Evolutionary conservation across 2,797 vertebrate species (phyloP).

Genomic region (Helostoma temminkii): DNA sequence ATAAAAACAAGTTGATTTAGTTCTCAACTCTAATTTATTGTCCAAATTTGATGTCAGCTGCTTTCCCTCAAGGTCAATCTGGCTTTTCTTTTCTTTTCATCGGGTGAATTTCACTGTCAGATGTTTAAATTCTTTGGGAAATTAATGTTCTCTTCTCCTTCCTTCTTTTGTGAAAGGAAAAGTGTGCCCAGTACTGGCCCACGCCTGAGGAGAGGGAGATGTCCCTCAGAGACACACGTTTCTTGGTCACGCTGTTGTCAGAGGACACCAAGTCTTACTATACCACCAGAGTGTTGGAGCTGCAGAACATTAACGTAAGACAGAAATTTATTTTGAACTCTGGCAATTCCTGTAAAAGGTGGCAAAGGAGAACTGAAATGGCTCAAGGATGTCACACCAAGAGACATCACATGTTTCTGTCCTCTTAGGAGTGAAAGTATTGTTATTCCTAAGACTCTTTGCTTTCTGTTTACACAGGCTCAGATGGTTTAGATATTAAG

Average conservation of each 20-base stretch:
- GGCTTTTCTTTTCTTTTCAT: constrained; percentile 1
- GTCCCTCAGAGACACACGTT: constrained; percentile 92
- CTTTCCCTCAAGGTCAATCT: neutral
- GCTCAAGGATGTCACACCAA: neutral
- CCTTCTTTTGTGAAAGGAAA: constrained; percentile 84
- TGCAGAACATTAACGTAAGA: constrained; percentile 90
- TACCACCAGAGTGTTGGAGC: constrained; percentile 92
- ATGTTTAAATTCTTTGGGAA: neutral
- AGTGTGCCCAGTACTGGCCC: constrained; percentile 99
- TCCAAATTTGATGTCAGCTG: neutral
- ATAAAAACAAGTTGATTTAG: neutral
- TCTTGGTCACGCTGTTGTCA: constrained; percentile 90
- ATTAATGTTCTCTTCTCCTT: neutral
- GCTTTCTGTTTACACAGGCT: constrained; percentile 1
- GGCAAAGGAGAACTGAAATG: constrained; percentile 31
- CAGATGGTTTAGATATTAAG: neutral
- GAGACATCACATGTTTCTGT: neutral
- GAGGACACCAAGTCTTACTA: constrained; percentile 98
- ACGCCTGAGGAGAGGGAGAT: constrained; percentile 91
- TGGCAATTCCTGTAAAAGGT: constrained; percentile 13
- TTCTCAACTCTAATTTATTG: neutral
- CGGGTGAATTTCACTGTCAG: neutral
- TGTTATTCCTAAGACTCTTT: neutral
- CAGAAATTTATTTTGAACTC: constrained; percentile 1
- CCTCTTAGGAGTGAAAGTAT: neutral